phyloP scores from a whole-genome alignment of 2,797 vertebrate genomes.

The Schizopygopsis pylzovi region DNA sequence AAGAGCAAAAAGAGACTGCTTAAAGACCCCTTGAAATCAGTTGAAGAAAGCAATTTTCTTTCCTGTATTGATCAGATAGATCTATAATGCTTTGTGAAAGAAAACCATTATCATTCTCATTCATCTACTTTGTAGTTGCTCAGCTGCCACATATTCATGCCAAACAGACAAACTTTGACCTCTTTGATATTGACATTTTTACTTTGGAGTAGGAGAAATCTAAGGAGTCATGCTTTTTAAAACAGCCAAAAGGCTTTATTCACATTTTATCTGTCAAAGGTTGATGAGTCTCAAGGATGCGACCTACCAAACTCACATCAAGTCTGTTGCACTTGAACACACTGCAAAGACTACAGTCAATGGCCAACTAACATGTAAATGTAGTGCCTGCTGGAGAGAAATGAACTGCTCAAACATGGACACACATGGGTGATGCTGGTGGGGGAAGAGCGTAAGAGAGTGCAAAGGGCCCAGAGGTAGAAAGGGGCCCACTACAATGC shows the following conservation, averaged over 20 bases:
- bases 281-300: not conserved
- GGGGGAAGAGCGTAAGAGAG: too few species aligned
- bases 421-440: too few species aligned
- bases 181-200: not conserved
- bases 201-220: not conserved
- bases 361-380: not conserved
- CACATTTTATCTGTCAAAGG: not conserved
- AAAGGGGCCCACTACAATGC: too few species aligned
- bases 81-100: constrained; percentile 10
- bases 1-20: not conserved
- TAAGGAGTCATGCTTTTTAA: not conserved
- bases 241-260: not conserved
- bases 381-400: not conserved
- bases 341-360: not conserved
- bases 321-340: not conserved
- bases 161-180: not conserved
- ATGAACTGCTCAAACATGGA: not conserved
- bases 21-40: not conserved
- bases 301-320: not conserved
- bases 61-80: not conserved
- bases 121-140: not conserved
- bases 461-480: too few species aligned
- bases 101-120: not conserved
- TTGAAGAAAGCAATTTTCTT: not conserved
- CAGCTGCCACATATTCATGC: not conserved